Conservation (phyloP, 1,140 invertebrate species). For the Lepidostoma basale region DNA sequence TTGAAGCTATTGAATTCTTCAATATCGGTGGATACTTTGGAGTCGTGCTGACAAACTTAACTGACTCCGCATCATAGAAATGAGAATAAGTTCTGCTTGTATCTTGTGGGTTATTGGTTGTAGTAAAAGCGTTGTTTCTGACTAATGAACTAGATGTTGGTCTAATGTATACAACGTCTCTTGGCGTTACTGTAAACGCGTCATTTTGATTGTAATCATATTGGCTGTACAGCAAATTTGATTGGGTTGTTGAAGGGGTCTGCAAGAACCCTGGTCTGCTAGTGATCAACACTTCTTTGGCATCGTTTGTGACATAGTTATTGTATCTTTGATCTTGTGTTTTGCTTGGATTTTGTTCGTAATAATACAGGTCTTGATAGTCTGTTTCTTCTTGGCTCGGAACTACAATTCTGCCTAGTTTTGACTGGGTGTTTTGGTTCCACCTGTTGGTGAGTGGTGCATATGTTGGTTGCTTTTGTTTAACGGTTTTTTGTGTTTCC, state of each 20-base stretch:
- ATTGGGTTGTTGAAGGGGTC: slow-evolving; percentile 21
- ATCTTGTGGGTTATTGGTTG: slow-evolving; percentile 12
- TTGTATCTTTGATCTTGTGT: background rate
- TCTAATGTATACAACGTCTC: slow-evolving; percentile 27
- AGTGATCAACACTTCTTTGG: slow-evolving; percentile 40
- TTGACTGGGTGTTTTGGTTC: background rate
- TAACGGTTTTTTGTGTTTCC: background rate
- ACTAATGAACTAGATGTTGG: background rate
- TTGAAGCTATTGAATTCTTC: slow-evolving; percentile 24
- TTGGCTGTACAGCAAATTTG: slow-evolving; percentile 28
- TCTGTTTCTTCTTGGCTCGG: slow-evolving; percentile 40
- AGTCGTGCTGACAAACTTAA: slow-evolving; percentile 37
- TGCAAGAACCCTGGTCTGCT: slow-evolving; percentile 36
- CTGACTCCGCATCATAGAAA: slow-evolving; percentile 31
- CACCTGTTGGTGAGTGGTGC: background rate
- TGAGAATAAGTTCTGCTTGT: slow-evolving; percentile 29
- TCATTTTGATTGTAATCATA: slow-evolving; percentile 19
- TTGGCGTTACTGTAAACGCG: slow-evolving; percentile 15
- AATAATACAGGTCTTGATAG: slow-evolving; percentile 37
- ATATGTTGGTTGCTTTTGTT: background rate
- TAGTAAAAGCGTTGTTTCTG: too few relatives aligned
- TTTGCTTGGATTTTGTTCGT: slow-evolving; percentile 4
- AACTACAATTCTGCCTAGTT: slow-evolving; percentile 41
- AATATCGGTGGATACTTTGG: slow-evolving; percentile 32
- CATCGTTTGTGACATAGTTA: slow-evolving; percentile 30